phyloP scores from a whole-genome alignment of 2,113 vertebrate species.

The Mola mola region DNA sequence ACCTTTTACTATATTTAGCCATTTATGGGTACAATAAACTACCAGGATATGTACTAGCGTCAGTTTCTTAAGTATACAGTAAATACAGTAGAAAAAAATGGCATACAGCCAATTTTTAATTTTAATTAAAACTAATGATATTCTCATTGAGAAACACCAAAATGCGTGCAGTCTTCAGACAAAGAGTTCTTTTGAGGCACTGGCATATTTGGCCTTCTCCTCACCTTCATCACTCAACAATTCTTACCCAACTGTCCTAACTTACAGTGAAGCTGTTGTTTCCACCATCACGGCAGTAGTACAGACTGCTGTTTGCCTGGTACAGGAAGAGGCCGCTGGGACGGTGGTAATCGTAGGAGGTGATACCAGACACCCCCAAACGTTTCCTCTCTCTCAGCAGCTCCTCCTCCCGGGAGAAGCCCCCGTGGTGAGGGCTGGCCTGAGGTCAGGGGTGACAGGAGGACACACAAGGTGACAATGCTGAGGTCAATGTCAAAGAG shows the following conservation, averaged over 20 bases:
- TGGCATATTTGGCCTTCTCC: too few relatives aligned
- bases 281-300: constrained; percentile 91
- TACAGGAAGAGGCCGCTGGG: constrained; percentile 94
- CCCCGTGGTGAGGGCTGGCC: constrained; percentile 92
- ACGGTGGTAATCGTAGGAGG: constrained; percentile 92
- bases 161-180: too few relatives aligned
- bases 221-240: background rate
- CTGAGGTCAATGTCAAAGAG: constrained; percentile 26
- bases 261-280: constrained; percentile 92
- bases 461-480: constrained; percentile 17
- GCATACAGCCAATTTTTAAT: too few relatives aligned
- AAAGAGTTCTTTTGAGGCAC: too few relatives aligned
- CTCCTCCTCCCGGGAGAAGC: constrained; percentile 93
- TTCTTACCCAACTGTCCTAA: constrained; percentile 7
- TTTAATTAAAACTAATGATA: too few relatives aligned
- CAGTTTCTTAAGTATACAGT: too few relatives aligned
- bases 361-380: constrained; percentile 93
- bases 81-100: too few relatives aligned
- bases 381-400: constrained; percentile 92
- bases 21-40: too few relatives aligned
- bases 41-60: too few relatives aligned
- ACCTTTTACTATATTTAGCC: too few relatives aligned
- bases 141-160: too few relatives aligned
- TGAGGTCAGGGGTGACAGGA: constrained; percentile 65
- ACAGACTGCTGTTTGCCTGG: constrained; percentile 96